A percentile compares a stretch with the other conserved stretches of the same genome.
phyloP scores from a whole-genome alignment of 2,113 vertebrate species.

The Vicugna pacos region DNA sequence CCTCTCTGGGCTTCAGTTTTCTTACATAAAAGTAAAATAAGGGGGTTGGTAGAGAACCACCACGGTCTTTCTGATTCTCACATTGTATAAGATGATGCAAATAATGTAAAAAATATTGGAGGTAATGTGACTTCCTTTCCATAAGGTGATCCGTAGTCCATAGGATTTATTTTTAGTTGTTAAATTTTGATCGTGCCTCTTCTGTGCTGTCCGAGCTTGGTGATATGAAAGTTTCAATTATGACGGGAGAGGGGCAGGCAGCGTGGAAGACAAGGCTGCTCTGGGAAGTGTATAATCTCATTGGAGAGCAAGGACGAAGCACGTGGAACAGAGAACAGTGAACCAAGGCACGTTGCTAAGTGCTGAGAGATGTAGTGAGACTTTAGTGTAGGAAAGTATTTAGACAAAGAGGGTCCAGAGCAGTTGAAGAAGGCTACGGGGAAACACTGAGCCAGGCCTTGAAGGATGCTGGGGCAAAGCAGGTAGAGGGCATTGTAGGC shows the following conservation, averaged over 20 bases:
- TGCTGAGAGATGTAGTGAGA: rapidly evolving
- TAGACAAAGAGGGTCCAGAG: neutral
- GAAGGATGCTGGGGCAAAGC: neutral
- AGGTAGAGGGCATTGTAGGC: neutral
- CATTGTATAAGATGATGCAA: neutral
- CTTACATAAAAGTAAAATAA: neutral
- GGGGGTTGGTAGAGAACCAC: neutral
- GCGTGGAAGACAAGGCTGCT: neutral
- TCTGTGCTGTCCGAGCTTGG: too few species aligned
- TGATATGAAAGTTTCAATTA: rapidly evolving
- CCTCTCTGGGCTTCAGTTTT: neutral
- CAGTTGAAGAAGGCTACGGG: neutral
- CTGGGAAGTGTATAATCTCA: neutral
- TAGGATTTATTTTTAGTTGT: neutral
- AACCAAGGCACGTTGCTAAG: rapidly evolving
- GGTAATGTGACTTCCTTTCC: neutral
- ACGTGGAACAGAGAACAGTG: rapidly evolving
- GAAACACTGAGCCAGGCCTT: neutral
- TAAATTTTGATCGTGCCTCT: neutral
- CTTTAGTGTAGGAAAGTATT: too few species aligned
- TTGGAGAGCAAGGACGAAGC: neutral
- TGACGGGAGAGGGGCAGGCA: neutral
- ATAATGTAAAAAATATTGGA: neutral
- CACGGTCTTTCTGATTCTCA: neutral
- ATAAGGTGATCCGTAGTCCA: neutral